Percentiles rank a stretch among this genome's conserved stretches.
phyloP scores from a whole-genome alignment of 2,888 invertebrate species.

The Euzophera pinguis region DNA sequence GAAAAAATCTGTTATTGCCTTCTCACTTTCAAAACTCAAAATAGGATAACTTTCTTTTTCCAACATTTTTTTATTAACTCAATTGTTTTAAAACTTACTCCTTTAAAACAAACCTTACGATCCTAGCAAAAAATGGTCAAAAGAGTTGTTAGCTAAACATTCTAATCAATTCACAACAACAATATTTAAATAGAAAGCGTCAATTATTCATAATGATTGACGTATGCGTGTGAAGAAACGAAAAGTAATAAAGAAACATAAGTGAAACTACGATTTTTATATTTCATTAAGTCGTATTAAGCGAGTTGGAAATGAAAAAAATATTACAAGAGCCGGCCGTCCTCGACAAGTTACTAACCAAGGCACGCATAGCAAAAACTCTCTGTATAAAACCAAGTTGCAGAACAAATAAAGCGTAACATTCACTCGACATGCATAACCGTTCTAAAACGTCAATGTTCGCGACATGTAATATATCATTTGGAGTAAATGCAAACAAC shows the following conservation, averaged over 20 bases:
- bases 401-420: conserved; percentile 56
- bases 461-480: conserved; percentile 74
- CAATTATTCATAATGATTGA: not conserved
- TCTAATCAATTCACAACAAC: not conserved
- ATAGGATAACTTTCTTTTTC: no score
- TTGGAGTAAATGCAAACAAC: conserved; percentile 74
- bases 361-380: conserved; percentile 22
- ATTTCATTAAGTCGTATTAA: conserved; percentile 8
- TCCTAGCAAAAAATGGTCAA: no score
- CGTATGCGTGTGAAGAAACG: conserved; percentile 4
- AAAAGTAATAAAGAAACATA: conserved; percentile 6
- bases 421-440: conserved; percentile 53
- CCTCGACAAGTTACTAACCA: conserved; percentile 4
- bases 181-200: not conserved
- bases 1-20: no score
- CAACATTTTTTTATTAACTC: no score
- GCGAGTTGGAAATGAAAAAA: conserved; percentile 10
- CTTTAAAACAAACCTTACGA: no score
- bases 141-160: no score
- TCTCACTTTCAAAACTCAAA: no score
- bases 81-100: no score
- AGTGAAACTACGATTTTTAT: conserved; percentile 4
- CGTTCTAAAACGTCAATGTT: conserved; percentile 69
- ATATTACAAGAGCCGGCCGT: not conserved
- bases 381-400: conserved; percentile 32